Evolutionary conservation across 2,797 vertebrate genomes (phyloP).

Genomic region (Stomatorhinus walkeri): DNA sequence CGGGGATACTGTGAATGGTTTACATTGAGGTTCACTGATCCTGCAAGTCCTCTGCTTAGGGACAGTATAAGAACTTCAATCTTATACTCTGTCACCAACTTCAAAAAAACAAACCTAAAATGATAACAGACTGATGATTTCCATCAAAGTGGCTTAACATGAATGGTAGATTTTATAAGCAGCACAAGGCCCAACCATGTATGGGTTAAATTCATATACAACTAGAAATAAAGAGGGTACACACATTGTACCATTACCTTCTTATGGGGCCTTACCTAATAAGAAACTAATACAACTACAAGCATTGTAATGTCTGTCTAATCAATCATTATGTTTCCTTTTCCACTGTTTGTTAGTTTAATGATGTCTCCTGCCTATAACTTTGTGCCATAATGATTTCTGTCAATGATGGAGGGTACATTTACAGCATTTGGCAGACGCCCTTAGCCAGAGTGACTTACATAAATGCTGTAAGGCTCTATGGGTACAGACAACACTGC

Average conservation of each 20-base stretch:
- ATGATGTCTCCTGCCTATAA: background rate
- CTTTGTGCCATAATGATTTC: background rate
- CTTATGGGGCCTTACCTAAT: background rate
- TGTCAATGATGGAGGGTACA: background rate
- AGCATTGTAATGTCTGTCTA: background rate
- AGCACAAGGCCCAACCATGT: background rate
- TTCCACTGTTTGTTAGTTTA: background rate
- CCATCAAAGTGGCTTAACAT: background rate
- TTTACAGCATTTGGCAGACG: too few species aligned
- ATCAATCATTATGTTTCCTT: background rate
- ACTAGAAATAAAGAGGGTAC: background rate
- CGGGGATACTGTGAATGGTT: background rate
- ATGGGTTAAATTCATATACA: background rate
- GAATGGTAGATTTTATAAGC: background rate
- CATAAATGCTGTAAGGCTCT: too few species aligned
- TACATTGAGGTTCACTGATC: background rate
- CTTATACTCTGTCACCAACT: background rate
- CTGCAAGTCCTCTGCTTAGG: background rate
- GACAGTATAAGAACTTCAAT: background rate
- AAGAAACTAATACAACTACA: conserved; percentile 8
- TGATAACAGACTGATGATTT: background rate
- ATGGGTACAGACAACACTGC: background rate
- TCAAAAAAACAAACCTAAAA: background rate
- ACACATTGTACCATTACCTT: background rate
- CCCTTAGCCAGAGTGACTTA: too few species aligned